Conservation (phyloP, 2,888 invertebrate species). For the Timema cristinae region DNA sequence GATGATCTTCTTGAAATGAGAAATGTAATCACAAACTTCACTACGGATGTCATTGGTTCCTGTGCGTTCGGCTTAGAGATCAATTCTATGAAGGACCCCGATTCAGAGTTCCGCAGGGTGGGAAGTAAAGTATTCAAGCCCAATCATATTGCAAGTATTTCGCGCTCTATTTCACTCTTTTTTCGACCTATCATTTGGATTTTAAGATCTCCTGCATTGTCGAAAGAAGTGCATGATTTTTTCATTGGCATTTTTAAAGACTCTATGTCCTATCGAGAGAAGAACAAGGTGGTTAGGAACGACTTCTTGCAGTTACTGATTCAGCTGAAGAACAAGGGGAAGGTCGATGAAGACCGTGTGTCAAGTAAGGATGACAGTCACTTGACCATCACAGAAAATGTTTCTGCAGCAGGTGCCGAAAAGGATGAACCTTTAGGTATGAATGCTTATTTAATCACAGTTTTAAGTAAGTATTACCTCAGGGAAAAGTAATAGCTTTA, state of each 20-base stretch:
- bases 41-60: constrained; percentile 49
- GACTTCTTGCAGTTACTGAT: constrained; percentile 56
- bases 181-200: not conserved
- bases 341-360: constrained; percentile 37
- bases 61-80: constrained; percentile 50
- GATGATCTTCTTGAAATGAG: constrained; percentile 39
- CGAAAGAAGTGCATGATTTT: constrained; percentile 43
- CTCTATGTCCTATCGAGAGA: constrained; percentile 36
- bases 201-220: not conserved
- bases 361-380: too few relatives aligned
- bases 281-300: constrained; percentile 35
- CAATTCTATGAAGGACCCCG: constrained; percentile 43
- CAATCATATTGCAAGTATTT: constrained; percentile 36
- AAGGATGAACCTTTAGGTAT: too few relatives aligned
- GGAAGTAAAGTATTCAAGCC: constrained; percentile 42
- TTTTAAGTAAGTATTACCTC: too few relatives aligned
- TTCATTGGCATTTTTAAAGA: constrained; percentile 41
- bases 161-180: constrained; percentile 36
- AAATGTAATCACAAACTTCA: constrained; percentile 46
- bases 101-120: constrained; percentile 44
- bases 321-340: constrained; percentile 48
- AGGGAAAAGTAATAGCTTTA: too few relatives aligned
- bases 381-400: too few relatives aligned
- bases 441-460: too few relatives aligned
- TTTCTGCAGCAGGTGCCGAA: too few relatives aligned